phyloP scores from a whole-genome alignment of 2,113 vertebrate genomes.

The Illadopsis cleaveri region DNA sequence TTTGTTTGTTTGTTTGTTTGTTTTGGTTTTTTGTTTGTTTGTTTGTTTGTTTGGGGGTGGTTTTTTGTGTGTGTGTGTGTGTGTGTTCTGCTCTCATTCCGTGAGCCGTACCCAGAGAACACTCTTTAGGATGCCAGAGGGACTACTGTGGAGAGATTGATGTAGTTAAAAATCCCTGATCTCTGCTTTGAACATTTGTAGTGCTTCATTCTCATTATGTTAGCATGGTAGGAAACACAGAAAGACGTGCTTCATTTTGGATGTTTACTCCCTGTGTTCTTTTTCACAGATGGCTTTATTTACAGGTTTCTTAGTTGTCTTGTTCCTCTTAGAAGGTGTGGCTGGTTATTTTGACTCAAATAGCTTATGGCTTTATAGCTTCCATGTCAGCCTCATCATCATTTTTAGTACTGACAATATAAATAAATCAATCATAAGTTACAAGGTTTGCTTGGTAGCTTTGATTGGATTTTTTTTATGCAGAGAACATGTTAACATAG shows the following conservation, averaged over 20 bases:
- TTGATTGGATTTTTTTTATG: conserved; percentile 3
- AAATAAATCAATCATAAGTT: neutral
- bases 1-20: too few species aligned
- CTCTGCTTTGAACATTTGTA: conserved; percentile 33
- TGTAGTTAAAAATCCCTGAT: conserved; percentile 46
- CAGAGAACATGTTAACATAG: neutral
- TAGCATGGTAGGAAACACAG: neutral
- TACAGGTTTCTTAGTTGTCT: conserved; percentile 16
- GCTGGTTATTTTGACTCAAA: neutral
- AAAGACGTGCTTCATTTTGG: conserved; percentile 21
- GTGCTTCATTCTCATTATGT: conserved; percentile 43
- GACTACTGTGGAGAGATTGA: conserved; percentile 32
- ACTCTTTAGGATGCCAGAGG: neutral
- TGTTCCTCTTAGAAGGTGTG: neutral
- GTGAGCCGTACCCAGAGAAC: neutral
- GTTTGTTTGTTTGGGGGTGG: too few species aligned
- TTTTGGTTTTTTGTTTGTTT: too few species aligned
- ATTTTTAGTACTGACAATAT: neutral
- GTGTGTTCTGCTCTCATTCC: neutral
- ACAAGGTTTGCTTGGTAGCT: neutral
- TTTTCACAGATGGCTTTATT: conserved; percentile 50
- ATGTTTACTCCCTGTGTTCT: conserved; percentile 16
- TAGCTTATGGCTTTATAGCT: neutral
- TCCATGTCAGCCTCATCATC: neutral
- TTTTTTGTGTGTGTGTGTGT: neutral